A percentile compares a stretch with the other conserved stretches of the same genome.
These are phyloP conservation scores for Andrena praecox DNA, from an alignment of 2,888 invertebrate species.

Conservation along the genomic window DNA sequence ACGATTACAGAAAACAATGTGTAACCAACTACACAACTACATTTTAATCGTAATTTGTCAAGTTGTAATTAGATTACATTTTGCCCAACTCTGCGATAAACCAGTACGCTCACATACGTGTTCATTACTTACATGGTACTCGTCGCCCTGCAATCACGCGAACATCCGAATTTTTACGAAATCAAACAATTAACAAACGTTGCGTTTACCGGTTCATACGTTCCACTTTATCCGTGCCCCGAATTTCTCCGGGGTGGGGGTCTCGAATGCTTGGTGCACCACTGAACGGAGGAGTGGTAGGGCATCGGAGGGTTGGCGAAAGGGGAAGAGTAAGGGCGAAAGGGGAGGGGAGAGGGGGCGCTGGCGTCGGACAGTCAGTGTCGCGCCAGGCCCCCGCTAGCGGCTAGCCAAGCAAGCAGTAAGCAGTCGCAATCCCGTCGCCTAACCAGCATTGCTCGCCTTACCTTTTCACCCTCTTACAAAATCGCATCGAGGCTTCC, in stretches of 20 bases:
- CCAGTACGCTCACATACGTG: no score
- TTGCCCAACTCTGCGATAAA: no score
- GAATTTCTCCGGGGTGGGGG: neutral
- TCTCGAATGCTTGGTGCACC: neutral
- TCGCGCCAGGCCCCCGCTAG: slow-evolving; percentile 88
- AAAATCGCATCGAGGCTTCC: slow-evolving; percentile 80
- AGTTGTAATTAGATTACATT: no score
- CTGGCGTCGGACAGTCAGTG: slow-evolving; percentile 87
- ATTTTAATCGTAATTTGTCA: no score
- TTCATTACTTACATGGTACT: no score
- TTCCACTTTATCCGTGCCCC: no score
- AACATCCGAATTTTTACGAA: no score
- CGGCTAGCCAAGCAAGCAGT: slow-evolving; percentile 79
- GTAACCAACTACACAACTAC: no score
- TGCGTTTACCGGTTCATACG: no score
- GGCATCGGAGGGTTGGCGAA: slow-evolving; percentile 32
- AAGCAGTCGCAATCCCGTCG: slow-evolving; percentile 83
- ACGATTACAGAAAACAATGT: no score
- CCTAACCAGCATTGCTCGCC: slow-evolving; percentile 84
- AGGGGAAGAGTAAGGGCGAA: slow-evolving; percentile 26
- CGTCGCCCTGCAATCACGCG: no score
- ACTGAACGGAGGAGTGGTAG: slow-evolving; percentile 79
- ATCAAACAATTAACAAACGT: no score
- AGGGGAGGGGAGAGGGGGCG: slow-evolving; percentile 85
- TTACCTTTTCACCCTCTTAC: slow-evolving; percentile 86